Evolutionary conservation across 2,113 vertebrate genomes (phyloP), one percentile per base, ranked within the genome.

Genomic region (Rhagologus leucostigma): DNA sequence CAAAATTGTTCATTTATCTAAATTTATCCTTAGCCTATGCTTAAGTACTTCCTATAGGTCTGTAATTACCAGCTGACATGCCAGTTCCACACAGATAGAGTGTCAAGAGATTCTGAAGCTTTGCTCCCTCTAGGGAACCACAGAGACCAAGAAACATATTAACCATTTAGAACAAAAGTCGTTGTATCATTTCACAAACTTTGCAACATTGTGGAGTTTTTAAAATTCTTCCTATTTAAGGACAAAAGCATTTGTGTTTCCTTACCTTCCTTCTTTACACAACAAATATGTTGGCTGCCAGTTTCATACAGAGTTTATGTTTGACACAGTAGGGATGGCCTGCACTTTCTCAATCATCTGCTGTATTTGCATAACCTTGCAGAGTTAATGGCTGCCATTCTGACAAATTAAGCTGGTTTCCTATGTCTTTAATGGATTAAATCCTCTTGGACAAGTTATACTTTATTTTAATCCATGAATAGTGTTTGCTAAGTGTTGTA

Each of bases 341-440:
- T 98, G 98, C 89, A 92, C 96, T 97, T 97, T 97, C 96, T 98
- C 98, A 98, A 96, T 92, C 96, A 95, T 94, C 93, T 94, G 89
- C 95, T 7, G 63, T 98, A 98, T 98, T 98, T 98, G 97, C 97
- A 96, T 97, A 98, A 98, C 97, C 97, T 97, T 96, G 96, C 92
- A 70, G 91, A 96, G 94, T 90, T 97, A 97, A 96, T 96, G 95
- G 94, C 96, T 97, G 97, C 96, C 97, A 97, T 97, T 96, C 89
- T 98, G 96, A 98, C 95, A 98, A 97, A 98, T 97, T 97, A 97
- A 96, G 76, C 87, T 96, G 76, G 92, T 97, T 98, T 98, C 97
- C 97, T 90, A 95, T 97, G 95, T 96, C 96, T 97, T 97, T 97
- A 96, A 96, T 95, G 93, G 93, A 97, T 96, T 96, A 97, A 96